Conservation (phyloP, 1,140 invertebrate genomes). For the Drosophila pruinosa region DNA sequence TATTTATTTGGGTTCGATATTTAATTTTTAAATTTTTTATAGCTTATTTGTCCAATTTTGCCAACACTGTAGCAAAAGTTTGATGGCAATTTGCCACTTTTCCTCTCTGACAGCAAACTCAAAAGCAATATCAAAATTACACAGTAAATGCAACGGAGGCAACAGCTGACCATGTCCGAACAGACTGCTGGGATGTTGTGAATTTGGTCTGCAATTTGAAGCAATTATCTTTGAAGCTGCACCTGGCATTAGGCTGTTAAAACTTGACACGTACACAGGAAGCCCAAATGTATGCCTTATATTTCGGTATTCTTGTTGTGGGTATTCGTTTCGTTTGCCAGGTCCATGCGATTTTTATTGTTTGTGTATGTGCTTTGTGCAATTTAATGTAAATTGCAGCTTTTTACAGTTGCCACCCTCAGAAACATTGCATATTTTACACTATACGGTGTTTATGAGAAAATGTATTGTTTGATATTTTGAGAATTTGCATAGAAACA, state of each 20-base stretch:
- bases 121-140: slow-evolving; percentile 37
- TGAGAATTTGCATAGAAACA: background rate
- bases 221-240: slow-evolving; percentile 63
- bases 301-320: background rate
- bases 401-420: background rate
- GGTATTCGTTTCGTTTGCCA: background rate
- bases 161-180: slow-evolving; percentile 32
- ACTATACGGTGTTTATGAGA: too few species aligned
- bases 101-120: slow-evolving; percentile 23
- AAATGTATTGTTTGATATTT: slow-evolving; percentile 7
- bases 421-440: background rate
- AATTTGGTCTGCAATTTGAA: slow-evolving; percentile 64
- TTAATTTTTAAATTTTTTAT: background rate
- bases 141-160: slow-evolving; percentile 24
- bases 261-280: slow-evolving; percentile 55
- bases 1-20: too few species aligned
- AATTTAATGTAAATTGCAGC: slow-evolving; percentile 7
- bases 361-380: background rate
- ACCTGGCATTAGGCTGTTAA: slow-evolving; percentile 52
- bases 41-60: background rate
- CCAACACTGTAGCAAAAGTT: slow-evolving; percentile 44
- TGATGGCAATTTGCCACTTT: slow-evolving; percentile 70
- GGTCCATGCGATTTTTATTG: background rate
- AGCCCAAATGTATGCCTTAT: slow-evolving; percentile 26
- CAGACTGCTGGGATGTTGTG: slow-evolving; percentile 37